These are phyloP conservation scores for Passer domesticus DNA, from an alignment of 2,113 vertebrate genomes.

Conservation along the genomic window DNA sequence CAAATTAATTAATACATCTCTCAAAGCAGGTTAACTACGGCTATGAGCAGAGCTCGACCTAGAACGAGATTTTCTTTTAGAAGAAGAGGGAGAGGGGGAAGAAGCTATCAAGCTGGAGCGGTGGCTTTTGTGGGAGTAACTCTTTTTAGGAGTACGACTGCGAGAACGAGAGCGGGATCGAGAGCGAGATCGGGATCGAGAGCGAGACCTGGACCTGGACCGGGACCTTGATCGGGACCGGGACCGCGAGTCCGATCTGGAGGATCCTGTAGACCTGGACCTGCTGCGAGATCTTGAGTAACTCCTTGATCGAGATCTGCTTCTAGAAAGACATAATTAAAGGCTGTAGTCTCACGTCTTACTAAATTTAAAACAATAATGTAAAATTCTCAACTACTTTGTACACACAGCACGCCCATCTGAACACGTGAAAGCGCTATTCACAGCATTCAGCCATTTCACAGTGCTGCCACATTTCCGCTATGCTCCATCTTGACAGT, in stretches of 20 bases:
- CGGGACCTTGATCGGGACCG: conserved; percentile 48
- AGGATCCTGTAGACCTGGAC: conserved; percentile 65
- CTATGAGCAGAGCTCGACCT: conserved; percentile 74
- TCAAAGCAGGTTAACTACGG: conserved; percentile 68
- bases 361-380: not conserved
- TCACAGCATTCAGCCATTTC: not conserved
- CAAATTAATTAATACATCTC: conserved; percentile 57
- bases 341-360: not conserved
- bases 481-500: not conserved
- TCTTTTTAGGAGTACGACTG: conserved; percentile 73
- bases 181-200: conserved; percentile 63
- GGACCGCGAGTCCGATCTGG: conserved; percentile 56
- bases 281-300: conserved; percentile 76
- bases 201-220: conserved; percentile 55
- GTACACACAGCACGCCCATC: not conserved
- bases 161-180: conserved; percentile 66
- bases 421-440: not conserved
- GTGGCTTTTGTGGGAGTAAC: conserved; percentile 69
- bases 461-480: not conserved
- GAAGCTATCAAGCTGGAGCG: conserved; percentile 66
- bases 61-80: conserved; percentile 74
- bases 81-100: conserved; percentile 69
- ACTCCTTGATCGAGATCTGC: conserved; percentile 73
- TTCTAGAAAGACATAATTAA: conserved; percentile 37
- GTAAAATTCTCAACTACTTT: not conserved